phyloP scores from a whole-genome alignment of 1,140 invertebrate genomes.

The Wiebesia pumilae region DNA sequence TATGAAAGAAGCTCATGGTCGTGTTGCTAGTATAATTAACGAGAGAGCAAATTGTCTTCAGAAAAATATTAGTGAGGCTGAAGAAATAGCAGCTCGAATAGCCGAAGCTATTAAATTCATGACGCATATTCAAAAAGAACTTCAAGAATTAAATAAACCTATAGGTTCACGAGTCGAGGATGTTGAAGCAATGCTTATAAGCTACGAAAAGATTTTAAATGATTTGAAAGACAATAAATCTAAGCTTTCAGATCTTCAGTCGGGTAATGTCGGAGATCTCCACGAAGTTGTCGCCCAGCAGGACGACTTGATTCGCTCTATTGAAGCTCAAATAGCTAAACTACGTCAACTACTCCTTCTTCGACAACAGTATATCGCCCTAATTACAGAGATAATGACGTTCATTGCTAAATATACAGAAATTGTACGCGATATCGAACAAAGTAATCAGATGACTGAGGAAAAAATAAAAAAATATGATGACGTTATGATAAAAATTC shows the following conservation, averaged over 20 bases:
- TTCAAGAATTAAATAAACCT: slow-evolving; percentile 88
- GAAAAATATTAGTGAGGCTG: slow-evolving; percentile 85
- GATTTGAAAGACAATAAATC: slow-evolving; percentile 88
- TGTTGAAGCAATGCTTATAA: slow-evolving; percentile 84
- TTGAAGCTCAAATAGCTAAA: slow-evolving; percentile 89
- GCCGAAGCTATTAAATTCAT: slow-evolving; percentile 88
- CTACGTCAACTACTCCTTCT: slow-evolving; percentile 85
- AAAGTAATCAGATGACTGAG: slow-evolving; percentile 84
- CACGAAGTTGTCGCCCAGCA: slow-evolving; percentile 87
- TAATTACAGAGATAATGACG: slow-evolving; percentile 90
- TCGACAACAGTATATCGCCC: slow-evolving; percentile 89
- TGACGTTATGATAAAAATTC: slow-evolving; percentile 88
- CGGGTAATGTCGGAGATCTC: slow-evolving; percentile 83
- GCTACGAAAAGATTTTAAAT: slow-evolving; percentile 86
- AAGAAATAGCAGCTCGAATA: slow-evolving; percentile 84
- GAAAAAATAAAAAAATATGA: slow-evolving; percentile 92
- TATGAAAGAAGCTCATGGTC: slow-evolving; percentile 84
- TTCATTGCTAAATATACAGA: slow-evolving; percentile 92
- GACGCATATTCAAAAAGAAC: slow-evolving; percentile 85
- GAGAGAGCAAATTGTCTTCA: slow-evolving; percentile 84
- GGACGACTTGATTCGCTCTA: slow-evolving; percentile 86
- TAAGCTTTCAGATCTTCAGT: slow-evolving; percentile 86
- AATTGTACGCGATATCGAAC: slow-evolving; percentile 89
- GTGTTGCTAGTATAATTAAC: slow-evolving; percentile 83
- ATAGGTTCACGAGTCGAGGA: slow-evolving; percentile 90